These are phyloP conservation scores for Merluccius polli DNA, from an alignment of 2,797 vertebrate genomes.

Conservation along the genomic window DNA sequence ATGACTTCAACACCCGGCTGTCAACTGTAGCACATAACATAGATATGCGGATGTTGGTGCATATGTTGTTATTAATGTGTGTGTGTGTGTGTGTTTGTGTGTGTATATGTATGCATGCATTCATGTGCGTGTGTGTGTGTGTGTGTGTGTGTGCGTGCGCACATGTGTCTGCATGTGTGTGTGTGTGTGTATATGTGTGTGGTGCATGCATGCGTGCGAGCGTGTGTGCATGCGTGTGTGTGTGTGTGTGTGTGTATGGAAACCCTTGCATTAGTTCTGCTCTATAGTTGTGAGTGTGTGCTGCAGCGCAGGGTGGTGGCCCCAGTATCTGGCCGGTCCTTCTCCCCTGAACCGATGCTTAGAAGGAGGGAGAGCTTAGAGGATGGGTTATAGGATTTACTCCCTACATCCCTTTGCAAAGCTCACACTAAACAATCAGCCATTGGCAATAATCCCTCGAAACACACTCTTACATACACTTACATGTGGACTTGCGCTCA, in stretches of 20 bases:
- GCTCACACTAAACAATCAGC: slow-evolving; percentile 77
- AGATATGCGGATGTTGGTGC: neutral
- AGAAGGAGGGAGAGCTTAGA: neutral
- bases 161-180: too few relatives aligned
- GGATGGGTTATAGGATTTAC: slow-evolving; percentile 64
- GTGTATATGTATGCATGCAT: neutral
- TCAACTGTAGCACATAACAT: neutral
- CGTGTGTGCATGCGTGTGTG: too few relatives aligned
- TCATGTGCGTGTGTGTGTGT: neutral
- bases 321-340: too few relatives aligned
- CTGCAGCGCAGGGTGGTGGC: too few relatives aligned
- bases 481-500: neutral
- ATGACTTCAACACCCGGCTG: neutral
- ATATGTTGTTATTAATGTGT: neutral
- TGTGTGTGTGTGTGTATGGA: too few relatives aligned
- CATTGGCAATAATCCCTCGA: slow-evolving; percentile 52
- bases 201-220: too few relatives aligned
- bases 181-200: too few relatives aligned
- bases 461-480: neutral
- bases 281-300: too few relatives aligned
- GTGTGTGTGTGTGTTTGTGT: neutral
- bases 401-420: slow-evolving; percentile 67
- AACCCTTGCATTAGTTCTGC: too few relatives aligned
- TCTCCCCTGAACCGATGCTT: too few relatives aligned
- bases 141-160: too few relatives aligned